Conservation (phyloP, 2,797 vertebrate species). For the Odontamblyopus rebecca region DNA sequence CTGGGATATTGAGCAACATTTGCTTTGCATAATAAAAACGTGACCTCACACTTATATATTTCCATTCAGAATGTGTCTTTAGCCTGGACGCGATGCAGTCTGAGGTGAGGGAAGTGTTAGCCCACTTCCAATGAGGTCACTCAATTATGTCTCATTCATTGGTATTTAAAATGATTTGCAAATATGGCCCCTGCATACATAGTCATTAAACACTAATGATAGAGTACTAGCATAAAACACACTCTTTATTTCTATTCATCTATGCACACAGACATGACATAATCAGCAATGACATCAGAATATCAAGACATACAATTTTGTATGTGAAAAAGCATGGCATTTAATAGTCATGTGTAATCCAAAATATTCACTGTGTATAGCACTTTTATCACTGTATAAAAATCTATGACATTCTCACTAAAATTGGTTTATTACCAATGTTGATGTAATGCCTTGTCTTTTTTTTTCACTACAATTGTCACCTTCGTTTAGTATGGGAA, state of each 20-base stretch:
- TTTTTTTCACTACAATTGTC: too few species aligned
- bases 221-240: conserved; percentile 35
- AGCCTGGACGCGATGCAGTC: conserved; percentile 54
- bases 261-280: conserved; percentile 66
- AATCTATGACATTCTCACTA: neutral
- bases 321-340: conserved; percentile 7
- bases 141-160: conserved; percentile 64
- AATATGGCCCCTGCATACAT: conserved; percentile 67
- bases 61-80: conserved; percentile 24
- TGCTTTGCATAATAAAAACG: conserved; percentile 64
- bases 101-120: conserved; percentile 50
- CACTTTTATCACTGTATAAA: neutral
- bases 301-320: conserved; percentile 62
- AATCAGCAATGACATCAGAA: conserved; percentile 73
- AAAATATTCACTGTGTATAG: conserved; percentile 2
- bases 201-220: conserved; percentile 69
- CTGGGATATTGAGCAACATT: conserved; percentile 31
- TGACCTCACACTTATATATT: conserved; percentile 31
- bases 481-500: neutral
- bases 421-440: too few species aligned
- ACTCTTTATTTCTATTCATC: conserved; percentile 58
- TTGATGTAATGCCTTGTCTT: neutral
- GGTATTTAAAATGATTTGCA: conserved; percentile 80
- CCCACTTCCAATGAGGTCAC: conserved; percentile 59
- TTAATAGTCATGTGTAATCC: neutral